These are phyloP conservation scores for Crocodylus rhombifer DNA, from an alignment of 2,797 vertebrate genomes.

Conservation along the genomic window DNA sequence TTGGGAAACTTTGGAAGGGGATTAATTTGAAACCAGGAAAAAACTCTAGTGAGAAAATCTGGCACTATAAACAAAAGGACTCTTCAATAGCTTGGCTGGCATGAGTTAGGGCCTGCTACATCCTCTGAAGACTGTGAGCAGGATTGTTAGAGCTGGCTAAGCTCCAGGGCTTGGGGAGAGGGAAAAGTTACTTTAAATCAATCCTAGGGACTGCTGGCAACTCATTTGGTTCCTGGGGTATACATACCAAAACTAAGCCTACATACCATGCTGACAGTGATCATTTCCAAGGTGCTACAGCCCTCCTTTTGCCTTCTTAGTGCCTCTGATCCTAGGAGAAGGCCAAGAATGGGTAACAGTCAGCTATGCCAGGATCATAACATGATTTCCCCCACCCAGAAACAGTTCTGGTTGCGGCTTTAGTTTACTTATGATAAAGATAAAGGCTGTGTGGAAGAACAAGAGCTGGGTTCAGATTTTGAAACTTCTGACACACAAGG, in stretches of 20 bases:
- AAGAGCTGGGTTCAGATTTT: not conserved
- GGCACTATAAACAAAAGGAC: not conserved
- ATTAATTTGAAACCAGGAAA: constrained; percentile 11
- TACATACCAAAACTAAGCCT: constrained; percentile 4
- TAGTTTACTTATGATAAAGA: not conserved
- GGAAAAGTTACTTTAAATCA: not conserved
- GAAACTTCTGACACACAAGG: not conserved
- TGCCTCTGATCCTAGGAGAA: constrained; percentile 18
- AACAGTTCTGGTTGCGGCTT: constrained; percentile 15
- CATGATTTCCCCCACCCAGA: not conserved
- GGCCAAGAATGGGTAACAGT: constrained; percentile 28
- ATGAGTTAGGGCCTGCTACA: not conserved
- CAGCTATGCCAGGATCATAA: not conserved
- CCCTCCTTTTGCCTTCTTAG: constrained; percentile 21
- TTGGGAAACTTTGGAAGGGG: constrained; percentile 36
- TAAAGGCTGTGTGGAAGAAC: not conserved
- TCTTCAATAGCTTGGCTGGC: not conserved
- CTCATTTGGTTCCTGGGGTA: constrained; percentile 2
- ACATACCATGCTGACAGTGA: constrained; percentile 38
- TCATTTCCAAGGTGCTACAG: constrained; percentile 47
- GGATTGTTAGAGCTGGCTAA: not conserved
- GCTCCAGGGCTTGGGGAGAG: not conserved
- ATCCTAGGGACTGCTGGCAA: not conserved
- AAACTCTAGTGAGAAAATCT: not conserved
- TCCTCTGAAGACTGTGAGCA: not conserved